phyloP scores from a whole-genome alignment of 2,888 invertebrate genomes.

The Heliconius sara region DNA sequence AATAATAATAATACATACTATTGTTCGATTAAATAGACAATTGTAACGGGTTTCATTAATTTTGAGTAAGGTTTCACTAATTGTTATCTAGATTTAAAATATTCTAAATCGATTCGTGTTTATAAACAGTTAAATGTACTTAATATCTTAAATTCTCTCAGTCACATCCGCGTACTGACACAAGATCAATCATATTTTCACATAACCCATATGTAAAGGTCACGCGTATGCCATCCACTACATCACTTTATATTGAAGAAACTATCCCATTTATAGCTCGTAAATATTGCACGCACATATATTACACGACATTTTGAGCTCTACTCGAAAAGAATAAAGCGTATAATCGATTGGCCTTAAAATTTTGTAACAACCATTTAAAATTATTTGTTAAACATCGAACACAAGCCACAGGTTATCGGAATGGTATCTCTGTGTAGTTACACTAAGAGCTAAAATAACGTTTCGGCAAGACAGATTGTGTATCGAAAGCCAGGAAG shows the following conservation, averaged over 20 bases:
- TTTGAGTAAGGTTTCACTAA: no score
- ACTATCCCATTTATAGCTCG: conserved; percentile 60
- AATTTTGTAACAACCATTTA: conserved; percentile 61
- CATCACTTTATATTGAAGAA: conserved; percentile 70
- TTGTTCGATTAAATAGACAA: no score
- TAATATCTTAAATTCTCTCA: conserved; percentile 14
- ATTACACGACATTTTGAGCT: conserved; percentile 49
- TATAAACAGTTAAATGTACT: neutral
- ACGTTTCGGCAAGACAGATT: conserved; percentile 62
- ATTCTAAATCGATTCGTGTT: neutral
- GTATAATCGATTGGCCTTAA: conserved; percentile 49
- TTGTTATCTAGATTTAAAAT: neutral
- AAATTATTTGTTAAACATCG: conserved; percentile 69
- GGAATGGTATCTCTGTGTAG: conserved; percentile 62
- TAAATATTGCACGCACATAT: conserved; percentile 47
- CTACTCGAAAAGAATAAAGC: conserved; percentile 50
- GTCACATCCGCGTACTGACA: conserved; percentile 36
- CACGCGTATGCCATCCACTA: conserved; percentile 80
- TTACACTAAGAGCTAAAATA: conserved; percentile 67
- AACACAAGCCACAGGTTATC: conserved; percentile 58
- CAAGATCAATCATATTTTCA: conserved; percentile 79
- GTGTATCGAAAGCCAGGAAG: conserved; percentile 82
- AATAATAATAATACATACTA: no score
- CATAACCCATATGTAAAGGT: conserved; percentile 80
- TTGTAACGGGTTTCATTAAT: no score